Percentiles rank a stretch among this genome's conserved stretches.
These are phyloP conservation scores for Formica aserva DNA, from an alignment of 2,888 invertebrate genomes.

Conservation along the genomic window DNA sequence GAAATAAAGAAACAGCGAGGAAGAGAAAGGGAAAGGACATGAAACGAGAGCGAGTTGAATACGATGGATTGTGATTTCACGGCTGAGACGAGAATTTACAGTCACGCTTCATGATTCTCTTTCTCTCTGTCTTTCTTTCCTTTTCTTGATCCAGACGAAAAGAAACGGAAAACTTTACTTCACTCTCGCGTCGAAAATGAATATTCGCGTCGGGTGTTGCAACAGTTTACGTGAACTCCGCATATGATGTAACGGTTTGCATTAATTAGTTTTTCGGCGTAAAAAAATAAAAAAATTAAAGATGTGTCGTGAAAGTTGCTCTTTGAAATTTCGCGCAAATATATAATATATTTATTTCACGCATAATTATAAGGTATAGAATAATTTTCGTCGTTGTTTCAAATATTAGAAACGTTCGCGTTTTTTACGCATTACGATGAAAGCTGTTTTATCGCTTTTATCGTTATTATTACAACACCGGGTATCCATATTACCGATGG, in stretches of 20 bases:
- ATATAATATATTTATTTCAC: not conserved
- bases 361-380: not conserved
- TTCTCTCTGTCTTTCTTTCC: not conserved
- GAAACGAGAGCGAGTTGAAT: constrained; percentile 32
- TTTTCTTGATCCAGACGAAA: constrained; percentile 57
- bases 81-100: constrained; percentile 72
- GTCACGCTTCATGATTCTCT: constrained; percentile 73
- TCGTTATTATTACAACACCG: not conserved
- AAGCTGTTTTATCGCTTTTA: not conserved
- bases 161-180: constrained; percentile 71
- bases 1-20: constrained; percentile 19
- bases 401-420: not conserved
- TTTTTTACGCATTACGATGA: not conserved
- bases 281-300: not conserved
- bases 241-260: constrained; percentile 5
- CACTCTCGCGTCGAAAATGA: constrained; percentile 62
- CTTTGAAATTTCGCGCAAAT: constrained; percentile 18
- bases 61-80: constrained; percentile 68
- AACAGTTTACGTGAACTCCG: constrained; percentile 12
- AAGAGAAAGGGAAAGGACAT: constrained; percentile 19
- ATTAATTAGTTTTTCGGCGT: constrained; percentile 12
- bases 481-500: not conserved
- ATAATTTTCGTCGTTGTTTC: not conserved
- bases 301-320: not conserved
- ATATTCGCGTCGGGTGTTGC: constrained; percentile 43